phyloP scores from a whole-genome alignment of 2,797 vertebrate genomes.

The Pteropus rufus region DNA sequence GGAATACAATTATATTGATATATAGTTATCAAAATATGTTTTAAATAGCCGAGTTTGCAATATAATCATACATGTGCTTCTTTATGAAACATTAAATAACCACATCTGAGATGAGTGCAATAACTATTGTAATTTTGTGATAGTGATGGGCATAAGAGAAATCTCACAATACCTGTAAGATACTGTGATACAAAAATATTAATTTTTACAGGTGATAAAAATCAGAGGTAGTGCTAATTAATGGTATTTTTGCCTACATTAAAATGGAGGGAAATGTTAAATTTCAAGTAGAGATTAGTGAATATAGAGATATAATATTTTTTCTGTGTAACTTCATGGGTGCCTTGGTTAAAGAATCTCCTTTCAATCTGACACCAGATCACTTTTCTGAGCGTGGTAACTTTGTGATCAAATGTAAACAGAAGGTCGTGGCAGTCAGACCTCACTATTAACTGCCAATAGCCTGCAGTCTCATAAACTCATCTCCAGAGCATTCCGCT shows the following conservation, averaged over 20 bases:
- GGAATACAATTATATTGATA: neutral
- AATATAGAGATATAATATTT: neutral
- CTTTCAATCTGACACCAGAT: neutral
- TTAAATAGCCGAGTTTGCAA: neutral
- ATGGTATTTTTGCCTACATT: neutral
- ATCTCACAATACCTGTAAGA: neutral
- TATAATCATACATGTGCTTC: neutral
- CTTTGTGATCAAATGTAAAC: neutral
- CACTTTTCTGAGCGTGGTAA: neutral
- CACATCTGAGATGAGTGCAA: neutral
- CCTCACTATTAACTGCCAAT: neutral
- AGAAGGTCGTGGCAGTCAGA: neutral
- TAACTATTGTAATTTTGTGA: neutral
- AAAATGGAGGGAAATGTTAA: neutral
- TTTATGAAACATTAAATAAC: neutral
- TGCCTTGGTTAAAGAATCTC: neutral
- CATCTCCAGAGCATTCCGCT: neutral
- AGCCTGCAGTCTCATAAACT: neutral
- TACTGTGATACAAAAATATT: neutral
- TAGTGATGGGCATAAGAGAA: neutral
- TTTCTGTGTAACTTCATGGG: neutral
- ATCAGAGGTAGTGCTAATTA: neutral
- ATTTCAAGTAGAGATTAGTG: neutral
- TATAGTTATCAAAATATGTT: neutral
- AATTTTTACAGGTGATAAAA: neutral